Percentiles rank a stretch among this genome's conserved stretches.
Conservation (phyloP, 2,113 vertebrate genomes). For the Chaetodon auriga region DNA sequence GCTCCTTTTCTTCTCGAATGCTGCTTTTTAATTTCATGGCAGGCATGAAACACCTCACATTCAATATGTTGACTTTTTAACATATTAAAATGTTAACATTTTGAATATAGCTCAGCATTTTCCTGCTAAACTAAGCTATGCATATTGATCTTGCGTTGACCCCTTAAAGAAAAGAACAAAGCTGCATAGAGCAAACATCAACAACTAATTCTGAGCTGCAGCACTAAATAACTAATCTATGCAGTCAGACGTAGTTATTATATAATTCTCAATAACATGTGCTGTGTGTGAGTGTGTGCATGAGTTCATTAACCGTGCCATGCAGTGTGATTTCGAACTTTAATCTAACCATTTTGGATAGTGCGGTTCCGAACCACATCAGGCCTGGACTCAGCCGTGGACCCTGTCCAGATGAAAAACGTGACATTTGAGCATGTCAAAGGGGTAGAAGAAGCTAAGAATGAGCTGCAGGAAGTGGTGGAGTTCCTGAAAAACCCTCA, state of each 20-base stretch:
- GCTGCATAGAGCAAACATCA: not conserved
- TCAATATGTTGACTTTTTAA: slow-evolving; percentile 3
- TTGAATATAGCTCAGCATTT: not conserved
- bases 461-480: slow-evolving; percentile 98
- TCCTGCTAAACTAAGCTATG: slow-evolving; percentile 1
- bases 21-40: not conserved
- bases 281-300: not conserved
- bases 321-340: slow-evolving; percentile 81
- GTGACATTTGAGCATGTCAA: slow-evolving; percentile 99
- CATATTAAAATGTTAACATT: not conserved
- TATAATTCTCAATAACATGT: not conserved
- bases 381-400: slow-evolving; percentile 95
- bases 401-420: slow-evolving; percentile 97
- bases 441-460: slow-evolving; percentile 97
- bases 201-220: not conserved
- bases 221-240: not conserved
- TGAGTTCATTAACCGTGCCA: slow-evolving; percentile 31
- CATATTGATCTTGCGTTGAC: not conserved
- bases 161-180: not conserved
- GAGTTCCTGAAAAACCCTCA: slow-evolving; percentile 97
- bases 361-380: slow-evolving; percentile 97
- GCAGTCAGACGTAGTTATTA: not conserved
- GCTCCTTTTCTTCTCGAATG: slow-evolving; percentile 60
- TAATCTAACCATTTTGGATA: slow-evolving; percentile 85
- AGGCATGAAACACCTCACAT: not conserved